These are phyloP conservation scores for Montifringilla adamsi DNA, from an alignment of 2,113 vertebrate genomes.

Conservation along the genomic window DNA sequence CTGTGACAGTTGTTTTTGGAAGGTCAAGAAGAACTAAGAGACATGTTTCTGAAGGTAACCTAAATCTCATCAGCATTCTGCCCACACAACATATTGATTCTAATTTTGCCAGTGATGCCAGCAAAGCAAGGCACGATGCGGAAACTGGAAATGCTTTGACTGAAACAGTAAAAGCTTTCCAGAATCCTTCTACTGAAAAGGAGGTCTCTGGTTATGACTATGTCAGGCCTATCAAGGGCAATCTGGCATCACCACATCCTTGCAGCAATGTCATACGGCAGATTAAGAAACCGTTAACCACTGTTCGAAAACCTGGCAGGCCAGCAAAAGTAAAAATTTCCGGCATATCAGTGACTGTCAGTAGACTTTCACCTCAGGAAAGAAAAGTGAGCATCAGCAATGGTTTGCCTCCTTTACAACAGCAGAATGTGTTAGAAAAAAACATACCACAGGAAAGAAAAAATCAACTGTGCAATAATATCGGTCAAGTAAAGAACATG, in stretches of 20 bases:
- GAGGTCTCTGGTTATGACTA: conserved; percentile 71
- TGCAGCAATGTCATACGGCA: conserved; percentile 78
- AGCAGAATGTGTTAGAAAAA: conserved; percentile 60
- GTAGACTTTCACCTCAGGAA: conserved; percentile 84
- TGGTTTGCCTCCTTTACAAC: conserved; percentile 72
- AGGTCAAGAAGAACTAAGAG: conserved; percentile 89
- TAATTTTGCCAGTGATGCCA: conserved; percentile 45
- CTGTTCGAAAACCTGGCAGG: conserved; percentile 86
- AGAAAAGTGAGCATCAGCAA: conserved; percentile 86
- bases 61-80: conserved; percentile 66
- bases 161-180: conserved; percentile 50
- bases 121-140: conserved; percentile 28
- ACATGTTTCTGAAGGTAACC: conserved; percentile 82
- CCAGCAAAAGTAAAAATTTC: conserved; percentile 95
- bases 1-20: conserved; percentile 90
- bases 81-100: conserved; percentile 19
- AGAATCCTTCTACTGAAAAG: conserved; percentile 48
- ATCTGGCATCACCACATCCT: conserved; percentile 66
- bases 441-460: conserved; percentile 24
- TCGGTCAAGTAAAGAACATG: conserved; percentile 4
- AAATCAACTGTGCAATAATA: conserved; percentile 4
- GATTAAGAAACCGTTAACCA: conserved; percentile 73
- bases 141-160: conserved; percentile 50
- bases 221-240: conserved; percentile 78
- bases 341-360: conserved; percentile 90